Conservation (phyloP, 2,113 vertebrate genomes). For the Urocynchramus pylzowi region DNA sequence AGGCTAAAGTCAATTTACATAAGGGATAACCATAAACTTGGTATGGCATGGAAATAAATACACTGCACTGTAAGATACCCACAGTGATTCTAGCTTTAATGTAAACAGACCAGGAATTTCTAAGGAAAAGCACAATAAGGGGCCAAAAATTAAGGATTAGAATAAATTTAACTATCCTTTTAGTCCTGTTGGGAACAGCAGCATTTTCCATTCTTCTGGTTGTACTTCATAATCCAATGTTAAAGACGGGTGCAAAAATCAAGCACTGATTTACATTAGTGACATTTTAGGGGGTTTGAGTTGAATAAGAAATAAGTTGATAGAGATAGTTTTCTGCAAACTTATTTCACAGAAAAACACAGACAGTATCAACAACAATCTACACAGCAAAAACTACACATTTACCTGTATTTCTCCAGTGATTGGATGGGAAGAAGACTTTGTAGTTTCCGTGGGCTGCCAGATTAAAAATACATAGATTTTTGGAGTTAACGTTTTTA, state of each 20-base stretch:
- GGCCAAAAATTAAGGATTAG: neutral
- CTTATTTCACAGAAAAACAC: neutral
- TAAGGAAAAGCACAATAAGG: neutral
- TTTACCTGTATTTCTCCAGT: constrained; percentile 97
- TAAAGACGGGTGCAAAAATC: neutral
- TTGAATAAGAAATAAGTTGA: neutral
- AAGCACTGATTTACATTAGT: neutral
- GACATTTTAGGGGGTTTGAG: neutral
- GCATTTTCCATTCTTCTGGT: neutral
- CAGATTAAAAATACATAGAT: constrained; percentile 41
- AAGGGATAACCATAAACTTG: neutral
- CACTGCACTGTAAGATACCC: neutral
- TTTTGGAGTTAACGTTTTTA: neutral
- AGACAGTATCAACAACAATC: neutral
- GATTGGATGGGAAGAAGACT: constrained; percentile 83
- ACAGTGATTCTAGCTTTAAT: neutral
- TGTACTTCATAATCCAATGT: neutral
- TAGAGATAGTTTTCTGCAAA: neutral
- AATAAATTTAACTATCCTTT: neutral
- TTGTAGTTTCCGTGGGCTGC: constrained; percentile 82
- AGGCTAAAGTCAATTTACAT: neutral
- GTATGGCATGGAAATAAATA: neutral
- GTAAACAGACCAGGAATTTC: neutral
- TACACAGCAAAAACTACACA: neutral
- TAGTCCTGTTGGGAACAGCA: neutral